Evolutionary conservation across 2,113 vertebrate species (phyloP).

Genomic region (Catagonus wagneri): DNA sequence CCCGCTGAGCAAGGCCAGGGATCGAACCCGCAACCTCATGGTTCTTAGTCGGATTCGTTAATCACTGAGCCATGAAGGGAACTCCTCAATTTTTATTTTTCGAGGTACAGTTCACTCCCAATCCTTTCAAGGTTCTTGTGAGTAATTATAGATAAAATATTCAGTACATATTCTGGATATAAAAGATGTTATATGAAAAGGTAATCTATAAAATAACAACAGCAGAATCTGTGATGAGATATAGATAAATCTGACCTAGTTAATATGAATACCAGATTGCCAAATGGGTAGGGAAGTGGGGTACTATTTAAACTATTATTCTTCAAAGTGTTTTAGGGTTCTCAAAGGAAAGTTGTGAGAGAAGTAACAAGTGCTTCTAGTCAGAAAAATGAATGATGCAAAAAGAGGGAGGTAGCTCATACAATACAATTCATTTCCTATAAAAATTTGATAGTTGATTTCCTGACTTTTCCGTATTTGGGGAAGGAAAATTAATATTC

Average conservation of each 20-base stretch:
- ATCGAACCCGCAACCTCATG: no score
- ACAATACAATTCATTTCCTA: background rate
- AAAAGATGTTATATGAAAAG: constrained; percentile 20
- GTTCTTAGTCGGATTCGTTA: no score
- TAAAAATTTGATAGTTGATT: background rate
- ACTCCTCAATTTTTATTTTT: constrained; percentile 6
- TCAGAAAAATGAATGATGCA: background rate
- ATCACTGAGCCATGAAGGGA: no score
- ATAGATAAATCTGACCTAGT: background rate
- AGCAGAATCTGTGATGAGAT: background rate
- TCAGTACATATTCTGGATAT: constrained; percentile 8
- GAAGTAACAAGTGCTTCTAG: background rate
- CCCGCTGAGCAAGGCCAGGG: no score
- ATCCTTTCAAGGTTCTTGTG: background rate
- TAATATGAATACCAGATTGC: background rate
- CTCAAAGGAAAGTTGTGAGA: background rate
- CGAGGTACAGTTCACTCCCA: constrained; percentile 44
- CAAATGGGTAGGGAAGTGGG: background rate
- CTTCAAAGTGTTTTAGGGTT: background rate
- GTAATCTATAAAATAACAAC: background rate
- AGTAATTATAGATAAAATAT: background rate
- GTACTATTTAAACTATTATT: background rate
- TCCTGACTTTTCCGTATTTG: background rate
- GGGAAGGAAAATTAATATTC: background rate
- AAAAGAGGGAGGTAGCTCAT: background rate